Base-by-base conservation (phyloP, 2,888 invertebrate genomes). In the Platycheirus rosarum region DNA sequence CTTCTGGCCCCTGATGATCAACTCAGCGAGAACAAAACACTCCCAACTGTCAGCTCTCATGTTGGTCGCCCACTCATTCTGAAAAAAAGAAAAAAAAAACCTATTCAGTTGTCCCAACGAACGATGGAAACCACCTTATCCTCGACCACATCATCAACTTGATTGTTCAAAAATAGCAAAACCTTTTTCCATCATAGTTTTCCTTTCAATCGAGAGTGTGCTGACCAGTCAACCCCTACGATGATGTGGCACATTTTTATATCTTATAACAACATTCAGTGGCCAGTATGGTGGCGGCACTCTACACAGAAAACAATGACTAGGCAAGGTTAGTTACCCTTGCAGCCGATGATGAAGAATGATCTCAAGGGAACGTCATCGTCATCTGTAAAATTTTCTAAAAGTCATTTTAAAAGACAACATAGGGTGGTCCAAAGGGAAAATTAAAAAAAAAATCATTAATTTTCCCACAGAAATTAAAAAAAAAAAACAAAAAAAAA, bases 161-260 rank as follows among this genome's bases (percentile, higher is more conserved):
- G 29, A 32, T 32, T 32, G 29, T 32, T 32, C 29, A 32, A 32
- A 32, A 32, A 32, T 32, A 32, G 29, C 29, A 32, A 32, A 26
- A 32, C 8, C 29, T 32, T 32, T 32, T 32, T 32, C 29, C 29
- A 32, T 32, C 23, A 23, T 23, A 23, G 26, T 51, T 74, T 40
- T 13, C 18, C 16, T 46, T 70, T 70, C 57, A 29, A 16, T 53
- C 23, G 16, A 23, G 23, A 49, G 35, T 29, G 46, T 37, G 35
- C 26, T 53, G 18, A 14, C 14, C 44, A 14, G 37, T 23, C 60
- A 70, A 66, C 66, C 76, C 76, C 51, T 76, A 46, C 60, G n/a
- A 82, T 82, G 82, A 82, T 46, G 55, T 32, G 29, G 82, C 82
- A 77, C 65, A 71, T 73, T 73, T 66, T 60, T 40, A 14, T 51